A percentile compares a stretch with the other conserved stretches of the same genome.
These are phyloP conservation scores for Geotrupes spiniger DNA, from an alignment of 2,888 invertebrate species.

Conservation along the genomic window DNA sequence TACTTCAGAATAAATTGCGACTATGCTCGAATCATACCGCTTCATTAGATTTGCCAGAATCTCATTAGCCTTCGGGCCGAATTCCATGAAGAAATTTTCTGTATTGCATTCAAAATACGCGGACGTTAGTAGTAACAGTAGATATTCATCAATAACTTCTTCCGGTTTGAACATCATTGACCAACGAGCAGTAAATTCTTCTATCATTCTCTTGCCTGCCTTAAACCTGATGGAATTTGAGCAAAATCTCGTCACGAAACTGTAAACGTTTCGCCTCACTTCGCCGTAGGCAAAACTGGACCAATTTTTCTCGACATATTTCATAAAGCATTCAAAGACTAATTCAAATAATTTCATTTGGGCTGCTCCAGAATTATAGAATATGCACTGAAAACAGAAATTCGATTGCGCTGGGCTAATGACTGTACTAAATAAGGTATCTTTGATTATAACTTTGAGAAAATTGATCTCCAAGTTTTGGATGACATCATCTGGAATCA, in stretches of 20 bases:
- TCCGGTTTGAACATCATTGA: background rate
- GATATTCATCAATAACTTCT: background rate
- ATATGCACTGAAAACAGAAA: slow-evolving; percentile 7
- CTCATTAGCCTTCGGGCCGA: background rate
- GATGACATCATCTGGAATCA: background rate
- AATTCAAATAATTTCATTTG: slow-evolving; percentile 5
- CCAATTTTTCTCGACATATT: background rate
- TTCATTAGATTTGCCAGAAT: background rate
- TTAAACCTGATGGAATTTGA: background rate
- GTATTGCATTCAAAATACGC: slow-evolving; percentile 4
- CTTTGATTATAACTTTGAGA: slow-evolving; percentile 2
- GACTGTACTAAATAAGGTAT: background rate
- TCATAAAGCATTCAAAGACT: background rate
- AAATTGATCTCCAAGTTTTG: background rate
- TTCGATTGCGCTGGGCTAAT: background rate
- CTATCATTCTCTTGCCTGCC: background rate
- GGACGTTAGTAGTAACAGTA: background rate
- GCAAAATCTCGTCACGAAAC: slow-evolving; percentile 1
- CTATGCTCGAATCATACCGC: background rate
- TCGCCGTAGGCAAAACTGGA: background rate
- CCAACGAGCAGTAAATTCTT: slow-evolving; percentile 8
- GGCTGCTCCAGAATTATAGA: background rate
- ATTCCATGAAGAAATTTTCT: background rate
- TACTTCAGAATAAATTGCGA: background rate
- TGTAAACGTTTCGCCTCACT: background rate